Evolutionary conservation across 2,797 vertebrate species (phyloP).

Genomic region (Pseudochirops corinnae): DNA sequence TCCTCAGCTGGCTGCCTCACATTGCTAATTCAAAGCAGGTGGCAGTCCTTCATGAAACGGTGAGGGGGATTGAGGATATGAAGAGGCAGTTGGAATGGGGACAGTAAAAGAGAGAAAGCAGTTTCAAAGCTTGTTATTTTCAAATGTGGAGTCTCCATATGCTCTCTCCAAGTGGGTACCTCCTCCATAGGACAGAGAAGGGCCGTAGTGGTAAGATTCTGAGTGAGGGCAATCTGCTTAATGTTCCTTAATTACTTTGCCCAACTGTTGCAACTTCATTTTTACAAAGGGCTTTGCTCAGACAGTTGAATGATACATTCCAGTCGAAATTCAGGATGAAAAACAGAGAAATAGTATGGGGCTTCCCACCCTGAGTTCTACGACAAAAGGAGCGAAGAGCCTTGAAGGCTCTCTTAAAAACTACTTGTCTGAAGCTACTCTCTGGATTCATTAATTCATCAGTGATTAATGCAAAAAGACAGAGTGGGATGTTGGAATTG

Average conservation of each 20-base stretch:
- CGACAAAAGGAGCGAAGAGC: neutral
- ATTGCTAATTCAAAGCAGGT: constrained; percentile 56
- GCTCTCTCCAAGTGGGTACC: constrained; percentile 10
- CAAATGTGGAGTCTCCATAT: constrained; percentile 55
- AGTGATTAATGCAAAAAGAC: neutral
- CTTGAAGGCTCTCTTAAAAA: neutral
- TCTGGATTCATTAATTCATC: neutral
- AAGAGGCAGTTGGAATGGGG: constrained; percentile 36
- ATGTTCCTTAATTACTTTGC: constrained; percentile 34
- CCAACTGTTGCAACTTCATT: constrained; percentile 13
- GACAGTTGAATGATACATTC: constrained; percentile 4
- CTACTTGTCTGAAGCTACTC: neutral
- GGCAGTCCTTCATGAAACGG: constrained; percentile 58
- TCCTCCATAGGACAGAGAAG: neutral
- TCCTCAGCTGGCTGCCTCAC: constrained; percentile 22
- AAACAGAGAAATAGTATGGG: neutral
- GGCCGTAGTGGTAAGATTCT: constrained; percentile 12
- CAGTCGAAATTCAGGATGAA: constrained; percentile 6
- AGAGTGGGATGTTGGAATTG: neutral
- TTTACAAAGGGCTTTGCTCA: neutral
- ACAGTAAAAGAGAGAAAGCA: constrained; percentile 35
- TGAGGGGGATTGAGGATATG: constrained; percentile 33
- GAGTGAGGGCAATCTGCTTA: neutral
- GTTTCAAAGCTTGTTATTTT: constrained; percentile 60
- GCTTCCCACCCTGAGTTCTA: neutral